Evolutionary conservation across 2,888 invertebrate genomes (phyloP).

Genomic region (Pandemis cinnamomeana): DNA sequence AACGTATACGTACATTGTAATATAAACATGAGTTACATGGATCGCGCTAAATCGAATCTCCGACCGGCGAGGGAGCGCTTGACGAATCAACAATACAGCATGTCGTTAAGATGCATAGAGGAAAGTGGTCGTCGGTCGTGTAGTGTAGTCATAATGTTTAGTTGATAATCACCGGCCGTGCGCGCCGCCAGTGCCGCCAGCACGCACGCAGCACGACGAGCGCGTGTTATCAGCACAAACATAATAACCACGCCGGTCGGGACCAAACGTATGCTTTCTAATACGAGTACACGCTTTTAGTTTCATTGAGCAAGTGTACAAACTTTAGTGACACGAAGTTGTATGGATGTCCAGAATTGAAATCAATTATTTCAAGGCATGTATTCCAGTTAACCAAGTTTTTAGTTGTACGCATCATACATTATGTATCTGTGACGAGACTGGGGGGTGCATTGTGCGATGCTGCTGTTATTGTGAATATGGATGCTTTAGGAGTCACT

Average conservation of each 20-base stretch:
- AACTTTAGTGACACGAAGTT: constrained; percentile 23
- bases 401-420: constrained; percentile 58
- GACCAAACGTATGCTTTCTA: constrained; percentile 31
- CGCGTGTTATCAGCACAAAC: constrained; percentile 39
- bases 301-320: constrained; percentile 3
- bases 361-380: constrained; percentile 74
- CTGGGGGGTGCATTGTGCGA: constrained; percentile 57
- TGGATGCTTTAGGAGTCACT: background rate
- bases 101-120: constrained; percentile 52
- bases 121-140: constrained; percentile 59
- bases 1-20: background rate
- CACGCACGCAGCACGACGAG: constrained; percentile 51
- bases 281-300: constrained; percentile 3
- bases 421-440: constrained; percentile 61
- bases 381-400: constrained; percentile 56
- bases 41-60: constrained; percentile 22
- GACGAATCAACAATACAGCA: constrained; percentile 59
- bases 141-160: constrained; percentile 75
- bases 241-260: constrained; percentile 31
- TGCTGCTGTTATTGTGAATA: constrained; percentile 45
- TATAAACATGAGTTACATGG: constrained; percentile 6
- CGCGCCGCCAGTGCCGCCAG: constrained; percentile 65
- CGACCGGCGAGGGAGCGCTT: constrained; percentile 43
- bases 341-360: constrained; percentile 53
- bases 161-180: constrained; percentile 76